These are phyloP conservation scores for Nothura maculosa DNA, from an alignment of 2,797 vertebrate species.

Conservation along the genomic window DNA sequence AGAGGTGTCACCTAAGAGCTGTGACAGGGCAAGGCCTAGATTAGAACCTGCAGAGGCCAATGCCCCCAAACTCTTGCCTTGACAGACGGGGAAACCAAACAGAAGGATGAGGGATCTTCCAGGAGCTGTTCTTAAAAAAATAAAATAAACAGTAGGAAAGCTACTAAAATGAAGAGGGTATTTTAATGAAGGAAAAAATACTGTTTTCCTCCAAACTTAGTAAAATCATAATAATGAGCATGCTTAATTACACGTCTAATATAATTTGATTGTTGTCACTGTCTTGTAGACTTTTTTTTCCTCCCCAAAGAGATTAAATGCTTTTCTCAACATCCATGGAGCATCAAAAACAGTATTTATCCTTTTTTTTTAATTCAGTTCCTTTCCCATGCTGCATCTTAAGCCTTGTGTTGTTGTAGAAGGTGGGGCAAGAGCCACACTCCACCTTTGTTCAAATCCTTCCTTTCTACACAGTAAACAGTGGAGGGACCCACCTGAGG, in stretches of 20 bases:
- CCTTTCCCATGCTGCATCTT: rapidly evolving
- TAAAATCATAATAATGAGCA: background rate
- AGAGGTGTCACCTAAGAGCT: background rate
- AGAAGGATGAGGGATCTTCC: background rate
- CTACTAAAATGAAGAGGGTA: background rate
- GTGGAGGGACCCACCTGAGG: rapidly evolving
- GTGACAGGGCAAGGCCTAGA: rapidly evolving
- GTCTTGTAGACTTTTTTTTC: background rate
- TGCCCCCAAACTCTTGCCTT: background rate
- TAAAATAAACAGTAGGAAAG: background rate
- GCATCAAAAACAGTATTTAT: too few species aligned
- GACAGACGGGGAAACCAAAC: background rate
- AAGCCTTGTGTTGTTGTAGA: background rate
- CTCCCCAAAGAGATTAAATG: too few species aligned
- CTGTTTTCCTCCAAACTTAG: background rate
- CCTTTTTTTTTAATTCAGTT: background rate
- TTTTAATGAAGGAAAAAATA: background rate
- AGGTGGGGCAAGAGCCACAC: rapidly evolving
- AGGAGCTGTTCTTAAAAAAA: background rate
- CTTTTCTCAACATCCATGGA: too few species aligned
- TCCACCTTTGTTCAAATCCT: rapidly evolving
- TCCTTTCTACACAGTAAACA: background rate
- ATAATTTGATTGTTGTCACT: background rate
- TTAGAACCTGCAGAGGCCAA: too few species aligned
- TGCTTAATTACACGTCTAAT: background rate